Evolutionary conservation across 2,113 vertebrate species (phyloP).

Genomic region (Diadophis punctatus): DNA sequence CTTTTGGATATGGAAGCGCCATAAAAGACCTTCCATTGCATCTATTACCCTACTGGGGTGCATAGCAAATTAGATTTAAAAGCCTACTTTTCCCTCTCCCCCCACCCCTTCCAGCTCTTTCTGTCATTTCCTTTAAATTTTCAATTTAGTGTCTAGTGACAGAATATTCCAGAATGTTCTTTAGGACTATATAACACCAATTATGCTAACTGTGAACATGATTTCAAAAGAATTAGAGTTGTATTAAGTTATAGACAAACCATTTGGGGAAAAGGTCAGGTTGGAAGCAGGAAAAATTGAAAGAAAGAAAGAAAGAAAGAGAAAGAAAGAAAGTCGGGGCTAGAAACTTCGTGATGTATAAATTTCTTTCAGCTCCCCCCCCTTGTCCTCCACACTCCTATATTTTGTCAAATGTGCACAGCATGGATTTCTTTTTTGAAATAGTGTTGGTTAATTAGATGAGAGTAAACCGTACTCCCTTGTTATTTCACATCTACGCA

Average conservation of each 20-base stretch:
- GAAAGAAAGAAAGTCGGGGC: conserved; percentile 40
- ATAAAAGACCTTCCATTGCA: conserved; percentile 82
- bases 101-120: conserved; percentile 80
- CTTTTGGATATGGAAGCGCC: conserved; percentile 88
- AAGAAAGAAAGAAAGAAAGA: conserved; percentile 15
- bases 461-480: conserved; percentile 1
- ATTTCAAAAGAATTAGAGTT: conserved; percentile 86
- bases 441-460: conserved; percentile 18
- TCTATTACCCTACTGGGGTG: conserved; percentile 91
- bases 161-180: conserved; percentile 82
- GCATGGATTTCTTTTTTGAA: conserved; percentile 38
- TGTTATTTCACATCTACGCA: conserved; percentile 36
- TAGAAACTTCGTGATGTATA: conserved; percentile 55
- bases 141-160: conserved; percentile 91
- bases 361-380: conserved; percentile 43
- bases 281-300: conserved; percentile 45
- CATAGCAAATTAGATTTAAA: conserved; percentile 99
- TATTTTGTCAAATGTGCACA: conserved; percentile 47
- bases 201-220: conserved; percentile 81
- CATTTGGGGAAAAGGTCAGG: conserved; percentile 70
- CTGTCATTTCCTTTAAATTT: conserved; percentile 89
- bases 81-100: conserved; percentile 77
- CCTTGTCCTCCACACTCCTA: conserved; percentile 47
- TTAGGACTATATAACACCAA: conserved; percentile 87
- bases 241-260: conserved; percentile 79